Evolutionary conservation across 2,888 invertebrate genomes (phyloP), one percentile per base, ranked within the genome.

Genomic region (Lasioglossum figueresi): DNA sequence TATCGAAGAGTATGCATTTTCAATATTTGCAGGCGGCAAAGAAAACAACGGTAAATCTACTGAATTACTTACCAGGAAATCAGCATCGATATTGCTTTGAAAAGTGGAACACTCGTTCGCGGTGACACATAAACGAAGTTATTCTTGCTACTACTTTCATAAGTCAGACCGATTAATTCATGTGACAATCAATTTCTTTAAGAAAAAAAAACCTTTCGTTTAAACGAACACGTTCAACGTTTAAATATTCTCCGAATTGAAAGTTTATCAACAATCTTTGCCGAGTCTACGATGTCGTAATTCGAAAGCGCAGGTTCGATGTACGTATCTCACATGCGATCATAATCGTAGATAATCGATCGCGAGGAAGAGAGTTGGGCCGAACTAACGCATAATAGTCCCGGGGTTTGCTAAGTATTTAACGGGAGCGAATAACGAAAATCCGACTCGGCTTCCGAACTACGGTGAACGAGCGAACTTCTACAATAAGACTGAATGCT

Each of bases 391-490:
- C 70, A 74, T 75, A 79, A 85, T 76, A 34, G 85, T n/a, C 56
- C 52, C 16, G 43, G 68, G 48, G 66, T 77, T 77, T 40, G 63
- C 75, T 70, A 87, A 80, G 72, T 79, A 83, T 87, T 83, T 83
- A 79, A 79, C 76, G 76, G 48, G 73, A 63, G 79, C 83, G 72
- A 80, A 87, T 48, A 77, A 76, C 76, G 59, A 59, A 80, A 88
- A 84, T 85, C 82, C 82, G 82, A 82, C 76, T 71, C 76, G 71
- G 34, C 68, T 68, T 37, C 68, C 66, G 48, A 84, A 85, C 79
- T 75, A 37, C 81, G 83, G 40, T 72, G 80, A 91, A 82, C 76
- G 89, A 82, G 84, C 83, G 37, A 83, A 85, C 78, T 89, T 90
- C 70, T 43, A 81, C 84, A 84, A 82, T 88, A 83, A 90, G 82